phyloP scores from a whole-genome alignment of 1,140 invertebrate genomes.

The Heterodera carotae region DNA sequence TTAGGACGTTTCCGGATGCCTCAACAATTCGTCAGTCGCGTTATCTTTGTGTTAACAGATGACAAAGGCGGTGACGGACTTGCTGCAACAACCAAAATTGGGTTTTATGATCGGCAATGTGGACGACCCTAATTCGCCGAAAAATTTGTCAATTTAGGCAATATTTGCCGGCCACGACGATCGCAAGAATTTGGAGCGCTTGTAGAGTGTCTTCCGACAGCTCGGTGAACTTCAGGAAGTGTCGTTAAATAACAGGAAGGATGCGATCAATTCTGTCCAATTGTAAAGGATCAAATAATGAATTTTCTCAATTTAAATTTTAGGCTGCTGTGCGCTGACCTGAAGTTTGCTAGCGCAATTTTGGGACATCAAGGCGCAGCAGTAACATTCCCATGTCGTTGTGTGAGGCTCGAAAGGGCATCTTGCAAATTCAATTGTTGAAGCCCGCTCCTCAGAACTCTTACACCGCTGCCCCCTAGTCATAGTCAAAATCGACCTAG shows the following conservation, averaged over 20 bases:
- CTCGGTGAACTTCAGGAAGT: neutral
- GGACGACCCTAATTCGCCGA: no score
- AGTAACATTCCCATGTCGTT: neutral
- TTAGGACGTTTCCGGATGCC: no score
- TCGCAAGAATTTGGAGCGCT: no score
- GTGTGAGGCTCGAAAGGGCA: neutral
- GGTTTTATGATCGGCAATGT: no score
- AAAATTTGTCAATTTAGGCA: no score
- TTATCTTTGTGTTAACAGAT: no score
- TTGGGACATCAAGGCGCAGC: neutral
- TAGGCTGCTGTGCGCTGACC: neutral
- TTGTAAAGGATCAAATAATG: neutral
- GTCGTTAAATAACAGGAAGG: neutral
- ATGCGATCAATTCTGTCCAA: neutral
- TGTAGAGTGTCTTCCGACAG: neutral
- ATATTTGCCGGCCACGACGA: no score
- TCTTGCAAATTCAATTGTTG: neutral
- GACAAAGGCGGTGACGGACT: no score
- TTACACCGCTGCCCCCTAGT: neutral
- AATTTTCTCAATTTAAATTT: neutral
- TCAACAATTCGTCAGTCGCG: no score
- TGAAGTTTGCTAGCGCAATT: neutral
- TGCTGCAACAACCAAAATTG: no score
- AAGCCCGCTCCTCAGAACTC: neutral
- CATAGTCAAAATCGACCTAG: neutral